Percentiles rank a stretch among this genome's conserved stretches.
Conservation (phyloP, 2,797 vertebrate species). For the Salarias fasciatus region DNA sequence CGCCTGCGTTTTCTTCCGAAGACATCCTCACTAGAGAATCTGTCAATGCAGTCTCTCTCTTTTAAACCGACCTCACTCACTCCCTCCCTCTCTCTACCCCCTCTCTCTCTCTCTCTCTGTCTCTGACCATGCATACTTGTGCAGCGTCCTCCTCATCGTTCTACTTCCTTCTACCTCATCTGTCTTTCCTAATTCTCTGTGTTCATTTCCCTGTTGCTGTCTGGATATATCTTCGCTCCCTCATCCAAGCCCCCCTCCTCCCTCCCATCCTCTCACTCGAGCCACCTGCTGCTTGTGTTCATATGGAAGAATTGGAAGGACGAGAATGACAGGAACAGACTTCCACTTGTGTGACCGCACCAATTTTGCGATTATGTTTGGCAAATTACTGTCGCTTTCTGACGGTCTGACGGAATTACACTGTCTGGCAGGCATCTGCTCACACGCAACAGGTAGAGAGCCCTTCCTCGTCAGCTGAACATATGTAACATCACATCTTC, state of each 20-base stretch:
- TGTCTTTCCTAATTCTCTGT: conserved; percentile 49
- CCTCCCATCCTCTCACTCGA: conserved; percentile 32
- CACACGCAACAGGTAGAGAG: conserved; percentile 82
- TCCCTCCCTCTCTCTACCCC: conserved; percentile 45
- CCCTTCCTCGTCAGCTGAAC: conserved; percentile 43
- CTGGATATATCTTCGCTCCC: conserved; percentile 39
- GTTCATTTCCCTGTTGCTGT: conserved; percentile 29
- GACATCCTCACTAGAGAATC: conserved; percentile 38
- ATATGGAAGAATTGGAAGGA: conserved; percentile 39
- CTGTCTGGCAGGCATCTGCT: conserved; percentile 61
- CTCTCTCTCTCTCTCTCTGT: conserved; percentile 42
- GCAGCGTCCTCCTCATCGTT: conserved; percentile 64
- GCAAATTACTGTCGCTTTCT: conserved; percentile 34
- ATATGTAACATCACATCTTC: conserved; percentile 35
- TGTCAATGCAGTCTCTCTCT: conserved; percentile 66
- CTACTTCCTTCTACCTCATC: conserved; percentile 56
- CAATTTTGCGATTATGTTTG: conserved; percentile 48
- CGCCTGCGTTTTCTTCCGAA: conserved; percentile 39
- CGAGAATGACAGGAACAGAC: conserved; percentile 45
- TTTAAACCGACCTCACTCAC: conserved; percentile 3
- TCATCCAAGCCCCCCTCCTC: background rate
- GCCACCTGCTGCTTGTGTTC: conserved; percentile 76
- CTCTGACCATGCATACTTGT: conserved; percentile 58
- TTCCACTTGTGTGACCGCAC: conserved; percentile 47
- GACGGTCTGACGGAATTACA: conserved; percentile 53